A percentile compares a stretch with the other conserved stretches of the same genome.
phyloP scores from a whole-genome alignment of 1,140 invertebrate genomes.

The Stegodyphus dumicola region DNA sequence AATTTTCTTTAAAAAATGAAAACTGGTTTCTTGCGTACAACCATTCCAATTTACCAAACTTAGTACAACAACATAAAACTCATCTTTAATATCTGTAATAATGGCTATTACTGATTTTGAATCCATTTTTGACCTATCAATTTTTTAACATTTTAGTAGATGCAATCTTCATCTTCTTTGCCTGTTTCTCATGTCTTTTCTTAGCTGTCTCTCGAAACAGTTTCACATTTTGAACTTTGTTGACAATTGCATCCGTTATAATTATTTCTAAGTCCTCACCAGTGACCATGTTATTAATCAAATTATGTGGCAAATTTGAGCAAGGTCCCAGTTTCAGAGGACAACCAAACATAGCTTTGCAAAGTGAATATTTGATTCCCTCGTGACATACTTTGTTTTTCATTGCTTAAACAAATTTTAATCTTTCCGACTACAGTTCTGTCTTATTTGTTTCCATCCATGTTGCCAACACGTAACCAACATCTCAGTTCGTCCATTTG shows the following conservation, averaged over 20 bases:
- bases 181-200: neutral
- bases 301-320: neutral
- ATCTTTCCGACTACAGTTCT: constrained; percentile 10
- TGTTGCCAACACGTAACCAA: neutral
- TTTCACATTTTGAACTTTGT: neutral
- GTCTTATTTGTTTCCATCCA: constrained; percentile 13
- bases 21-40: constrained; percentile 5
- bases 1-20: neutral
- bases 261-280: neutral
- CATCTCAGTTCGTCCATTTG: neutral
- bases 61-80: neutral
- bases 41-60: neutral
- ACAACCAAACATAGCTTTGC: neutral
- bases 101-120: constrained; percentile 16
- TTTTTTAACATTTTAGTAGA: neutral
- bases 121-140: neutral
- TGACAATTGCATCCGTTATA: neutral
- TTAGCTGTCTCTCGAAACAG: constrained; percentile 1
- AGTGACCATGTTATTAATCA: neutral
- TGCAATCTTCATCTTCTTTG: constrained; percentile 14
- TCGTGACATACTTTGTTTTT: constrained; percentile 1
- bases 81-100: constrained; percentile 17
- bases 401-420: constrained; percentile 5
- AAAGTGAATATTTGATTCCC: neutral
- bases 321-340: neutral